Conservation (phyloP, 1,140 invertebrate genomes). For the Camponotus pennsylvanicus region DNA sequence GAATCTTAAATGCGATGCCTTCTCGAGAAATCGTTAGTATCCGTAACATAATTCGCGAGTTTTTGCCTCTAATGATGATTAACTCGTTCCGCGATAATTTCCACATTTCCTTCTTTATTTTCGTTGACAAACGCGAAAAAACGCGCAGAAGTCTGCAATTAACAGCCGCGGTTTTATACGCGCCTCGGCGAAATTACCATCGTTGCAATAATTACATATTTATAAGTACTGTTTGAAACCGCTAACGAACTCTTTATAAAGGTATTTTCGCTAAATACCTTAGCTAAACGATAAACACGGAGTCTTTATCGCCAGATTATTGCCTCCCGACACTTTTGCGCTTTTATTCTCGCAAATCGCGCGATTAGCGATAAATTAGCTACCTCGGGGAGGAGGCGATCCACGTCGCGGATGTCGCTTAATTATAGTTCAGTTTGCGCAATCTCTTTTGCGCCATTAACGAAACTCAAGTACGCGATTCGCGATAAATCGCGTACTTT, state of each 20-base stretch:
- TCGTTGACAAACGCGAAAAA: neutral
- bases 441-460: slow-evolving; percentile 45
- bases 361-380: slow-evolving; percentile 50
- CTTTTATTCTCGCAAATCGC: slow-evolving; percentile 37
- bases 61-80: slow-evolving; percentile 52
- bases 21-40: neutral
- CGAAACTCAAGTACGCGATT: slow-evolving; percentile 23
- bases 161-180: slow-evolving; percentile 6
- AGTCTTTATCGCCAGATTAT: slow-evolving; percentile 50
- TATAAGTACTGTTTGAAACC: neutral
- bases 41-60: slow-evolving; percentile 3
- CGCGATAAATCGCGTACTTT: slow-evolving; percentile 49
- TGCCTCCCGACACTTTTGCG: neutral
- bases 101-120: slow-evolving; percentile 41
- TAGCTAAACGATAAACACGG: neutral
- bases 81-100: slow-evolving; percentile 43
- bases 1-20: neutral
- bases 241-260: slow-evolving; percentile 35
- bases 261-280: slow-evolving; percentile 6
- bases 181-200: slow-evolving; percentile 25
- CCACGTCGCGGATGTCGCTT: slow-evolving; percentile 29
- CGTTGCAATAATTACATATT: neutral
- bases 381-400: neutral
- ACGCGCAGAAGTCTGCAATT: slow-evolving; percentile 19
- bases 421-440: slow-evolving; percentile 53